Evolutionary conservation across 1,140 invertebrate genomes (phyloP), one percentile per base, ranked within the genome.

Genomic region (Reticulitermes speratus): DNA sequence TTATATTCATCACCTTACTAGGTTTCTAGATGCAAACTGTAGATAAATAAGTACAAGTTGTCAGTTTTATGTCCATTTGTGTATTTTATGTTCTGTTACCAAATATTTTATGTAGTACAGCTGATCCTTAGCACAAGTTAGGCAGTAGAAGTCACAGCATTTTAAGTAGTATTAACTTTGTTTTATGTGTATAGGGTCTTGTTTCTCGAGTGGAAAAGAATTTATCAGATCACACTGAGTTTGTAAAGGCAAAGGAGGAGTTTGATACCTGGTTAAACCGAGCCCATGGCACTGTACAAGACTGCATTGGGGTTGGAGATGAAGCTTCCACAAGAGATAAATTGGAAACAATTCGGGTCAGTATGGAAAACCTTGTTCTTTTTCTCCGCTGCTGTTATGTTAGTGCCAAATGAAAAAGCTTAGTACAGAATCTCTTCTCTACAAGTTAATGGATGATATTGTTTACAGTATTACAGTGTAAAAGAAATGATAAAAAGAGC

Each of bases 201-300:
- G 95, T 97, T 3, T 95, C 95, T 3, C 95, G 95, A 89, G 94
- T 97, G 6, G 96, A 98, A 89, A 98, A 98, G 91, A 97, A 96
- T 90, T 90, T 98, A 0, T 96, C 95, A 2, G 97, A 98, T 90
- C 96, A 97, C 87, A 97, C 96, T 0, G 96, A 98, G 89, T 98
- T 97, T 90, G 91, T 96, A 2, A 96, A 96, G 88, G 96, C 96
- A 9, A 97, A 96, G 89, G 94, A 95, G 87, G 95, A 97, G 89
- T 92, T 97, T 88, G 94, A 97, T 87, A 92, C 93, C 55, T 98
- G 97, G 97, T 91, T 97, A 32, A 92, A 94, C 82, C 94, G 94
- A 75, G 95, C 96, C 30, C 95, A 96, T 88, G 94, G 94, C 30
- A 95, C 95, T 8, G 93, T 98, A 11, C 94, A 97, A 89, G 95